Evolutionary conservation across 2,888 invertebrate species (phyloP).

Genomic region (Physocephala rufipes): DNA sequence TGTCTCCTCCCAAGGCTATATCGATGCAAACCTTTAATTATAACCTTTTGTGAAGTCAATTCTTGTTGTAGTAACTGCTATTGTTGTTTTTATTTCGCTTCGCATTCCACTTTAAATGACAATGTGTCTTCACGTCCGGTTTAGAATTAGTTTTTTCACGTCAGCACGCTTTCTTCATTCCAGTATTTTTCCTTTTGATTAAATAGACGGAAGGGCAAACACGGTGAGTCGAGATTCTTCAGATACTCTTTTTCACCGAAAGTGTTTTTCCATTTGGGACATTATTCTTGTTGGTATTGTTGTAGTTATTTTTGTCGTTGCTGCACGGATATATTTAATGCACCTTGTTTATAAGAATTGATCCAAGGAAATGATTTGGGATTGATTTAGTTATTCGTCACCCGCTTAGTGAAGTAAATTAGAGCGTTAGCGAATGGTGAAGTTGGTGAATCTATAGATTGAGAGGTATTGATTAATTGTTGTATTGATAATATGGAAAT

Average conservation of each 20-base stretch:
- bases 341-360: too few species aligned
- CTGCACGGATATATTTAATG: neutral
- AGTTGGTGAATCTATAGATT: neutral
- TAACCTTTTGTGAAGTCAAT: too few species aligned
- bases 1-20: too few species aligned
- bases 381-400: too few species aligned
- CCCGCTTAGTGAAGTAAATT: slow-evolving; percentile 6
- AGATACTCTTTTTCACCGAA: slow-evolving; percentile 9
- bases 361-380: too few species aligned
- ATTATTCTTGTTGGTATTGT: neutral
- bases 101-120: neutral
- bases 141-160: neutral
- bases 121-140: too few species aligned
- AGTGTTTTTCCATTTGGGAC: slow-evolving; percentile 30
- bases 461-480: slow-evolving; percentile 4
- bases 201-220: neutral
- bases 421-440: too few species aligned
- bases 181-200: slow-evolving; percentile 2
- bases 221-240: neutral
- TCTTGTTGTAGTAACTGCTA: neutral
- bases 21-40: too few species aligned
- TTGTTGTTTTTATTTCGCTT: neutral
- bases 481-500: neutral
- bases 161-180: neutral
- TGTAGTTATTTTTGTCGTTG: neutral